Percentiles rank a stretch among this genome's conserved stretches.
Conservation (phyloP, 2,888 invertebrate genomes). For the Morpho deidamia region DNA sequence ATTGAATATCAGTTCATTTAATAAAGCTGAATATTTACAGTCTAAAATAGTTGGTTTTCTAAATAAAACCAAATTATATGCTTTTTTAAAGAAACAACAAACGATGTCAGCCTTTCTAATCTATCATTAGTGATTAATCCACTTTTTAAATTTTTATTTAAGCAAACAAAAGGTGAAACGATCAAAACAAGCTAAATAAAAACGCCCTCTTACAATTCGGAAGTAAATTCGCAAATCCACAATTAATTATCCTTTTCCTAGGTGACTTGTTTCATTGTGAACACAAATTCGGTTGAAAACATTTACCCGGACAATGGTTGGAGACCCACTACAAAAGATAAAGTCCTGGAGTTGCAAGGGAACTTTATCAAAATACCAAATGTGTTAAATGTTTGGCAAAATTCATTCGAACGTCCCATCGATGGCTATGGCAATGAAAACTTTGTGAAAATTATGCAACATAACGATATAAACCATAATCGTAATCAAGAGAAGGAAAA, state of each 20-base stretch:
- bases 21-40: too few relatives aligned
- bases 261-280: constrained; percentile 18
- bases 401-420: constrained; percentile 9
- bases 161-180: not conserved
- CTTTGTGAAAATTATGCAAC: constrained; percentile 3
- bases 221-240: constrained; percentile 1
- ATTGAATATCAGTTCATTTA: too few relatives aligned
- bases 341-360: constrained; percentile 21
- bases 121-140: too few relatives aligned
- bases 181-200: not conserved
- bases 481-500: not conserved
- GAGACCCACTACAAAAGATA: constrained; percentile 29
- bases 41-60: too few relatives aligned
- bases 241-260: constrained; percentile 21
- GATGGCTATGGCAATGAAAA: constrained; percentile 13
- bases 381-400: constrained; percentile 11
- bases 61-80: too few relatives aligned
- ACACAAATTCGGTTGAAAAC: constrained; percentile 6
- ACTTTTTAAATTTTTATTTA: too few relatives aligned
- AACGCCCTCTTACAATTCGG: not conserved
- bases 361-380: constrained; percentile 19
- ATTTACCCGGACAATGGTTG: constrained; percentile 26
- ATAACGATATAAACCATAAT: constrained; percentile 1
- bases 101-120: too few relatives aligned
- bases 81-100: too few relatives aligned